phyloP scores from a whole-genome alignment of 1,140 invertebrate genomes.

The Drosophila kikkawai region DNA sequence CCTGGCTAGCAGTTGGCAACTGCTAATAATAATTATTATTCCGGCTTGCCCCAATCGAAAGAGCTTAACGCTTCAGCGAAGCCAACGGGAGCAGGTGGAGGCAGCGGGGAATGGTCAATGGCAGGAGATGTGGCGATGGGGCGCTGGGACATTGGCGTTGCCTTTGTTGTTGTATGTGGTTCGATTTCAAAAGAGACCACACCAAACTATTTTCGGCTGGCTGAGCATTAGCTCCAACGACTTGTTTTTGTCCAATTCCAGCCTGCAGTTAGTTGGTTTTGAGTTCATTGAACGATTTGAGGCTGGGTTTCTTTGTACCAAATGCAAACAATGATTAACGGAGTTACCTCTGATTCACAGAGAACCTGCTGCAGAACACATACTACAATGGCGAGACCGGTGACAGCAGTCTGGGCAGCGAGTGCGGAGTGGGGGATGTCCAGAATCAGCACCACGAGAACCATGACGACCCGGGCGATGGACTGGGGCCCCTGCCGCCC shows the following conservation, averaged over 20 bases:
- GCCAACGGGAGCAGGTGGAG: slow-evolving; percentile 7
- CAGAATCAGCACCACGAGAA: slow-evolving; percentile 39
- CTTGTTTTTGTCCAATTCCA: slow-evolving; percentile 13
- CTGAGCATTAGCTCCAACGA: slow-evolving; percentile 46
- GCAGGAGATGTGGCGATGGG: neutral
- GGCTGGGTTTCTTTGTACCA: slow-evolving; percentile 19
- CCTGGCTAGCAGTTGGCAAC: slow-evolving; percentile 18
- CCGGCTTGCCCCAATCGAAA: slow-evolving; percentile 47
- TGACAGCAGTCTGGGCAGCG: slow-evolving; percentile 72
- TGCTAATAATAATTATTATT: slow-evolving; percentile 59
- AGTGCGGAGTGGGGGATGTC: slow-evolving; percentile 43
- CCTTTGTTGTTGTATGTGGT: slow-evolving; percentile 15
- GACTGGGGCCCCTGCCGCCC: slow-evolving; percentile 94
- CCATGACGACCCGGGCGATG: slow-evolving; percentile 85
- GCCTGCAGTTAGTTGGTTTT: slow-evolving; percentile 1
- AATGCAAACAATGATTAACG: slow-evolving; percentile 12
- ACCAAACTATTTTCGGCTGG: slow-evolving; percentile 69
- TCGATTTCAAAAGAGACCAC: slow-evolving; percentile 30
- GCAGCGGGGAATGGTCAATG: slow-evolving; percentile 18
- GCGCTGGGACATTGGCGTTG: slow-evolving; percentile 16
- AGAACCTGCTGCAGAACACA: slow-evolving; percentile 69
- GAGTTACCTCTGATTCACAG: slow-evolving; percentile 26
- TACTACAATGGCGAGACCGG: slow-evolving; percentile 71
- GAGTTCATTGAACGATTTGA: slow-evolving; percentile 52
- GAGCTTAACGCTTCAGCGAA: slow-evolving; percentile 73